Evolutionary conservation across 2,113 vertebrate genomes (phyloP), one percentile per base, ranked within the genome.

Genomic region (Cyphomyrus plagiostoma): DNA sequence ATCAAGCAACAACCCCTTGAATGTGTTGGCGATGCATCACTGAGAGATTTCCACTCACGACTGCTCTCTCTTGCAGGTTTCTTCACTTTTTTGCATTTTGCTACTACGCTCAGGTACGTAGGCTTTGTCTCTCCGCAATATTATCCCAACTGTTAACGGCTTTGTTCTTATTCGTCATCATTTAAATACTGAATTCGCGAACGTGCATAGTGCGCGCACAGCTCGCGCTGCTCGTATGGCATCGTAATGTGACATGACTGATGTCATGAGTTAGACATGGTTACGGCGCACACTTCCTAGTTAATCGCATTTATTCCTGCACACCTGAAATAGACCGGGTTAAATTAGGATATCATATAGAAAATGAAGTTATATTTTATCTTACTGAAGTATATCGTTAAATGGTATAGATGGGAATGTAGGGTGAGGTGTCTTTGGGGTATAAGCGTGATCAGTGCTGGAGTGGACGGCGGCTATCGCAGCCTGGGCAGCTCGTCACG

Each of bases 71-170:
- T 92, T 91, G 86, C 94, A 99, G 98, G 97, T 96, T 98, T 91
- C 95, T 99, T 93, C 98, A 99, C 95, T 96, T 99, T 93, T 96
- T 98, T 94, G 96, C 97, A 49, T 96, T 99, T 93, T 98, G 96
- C 96, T 96, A 97, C 94, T 97, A 97, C 94, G 97, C 97, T 94
- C 98, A 99, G 98, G 98, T 99, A 97, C 93, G 97, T 92, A 84
- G 23, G 23, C 23, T 15, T 15, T 49, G 23, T 26, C 5, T 19
- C 66, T 70, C 74, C 17, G 10, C 23, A 30, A 86, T 4, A 86
- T 53, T 6, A 4, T 46, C 39, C 45, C 23, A 3, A 46, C 10
- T 30, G 3, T 17, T 52, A 35, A 49, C n/a, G 46, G 4, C 4
- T 30, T 52, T 23, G 13, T 10, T 50, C 84, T 10, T 30, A 23